Conservation (phyloP, 2,888 invertebrate genomes). For the Ormyrus thymus region DNA sequence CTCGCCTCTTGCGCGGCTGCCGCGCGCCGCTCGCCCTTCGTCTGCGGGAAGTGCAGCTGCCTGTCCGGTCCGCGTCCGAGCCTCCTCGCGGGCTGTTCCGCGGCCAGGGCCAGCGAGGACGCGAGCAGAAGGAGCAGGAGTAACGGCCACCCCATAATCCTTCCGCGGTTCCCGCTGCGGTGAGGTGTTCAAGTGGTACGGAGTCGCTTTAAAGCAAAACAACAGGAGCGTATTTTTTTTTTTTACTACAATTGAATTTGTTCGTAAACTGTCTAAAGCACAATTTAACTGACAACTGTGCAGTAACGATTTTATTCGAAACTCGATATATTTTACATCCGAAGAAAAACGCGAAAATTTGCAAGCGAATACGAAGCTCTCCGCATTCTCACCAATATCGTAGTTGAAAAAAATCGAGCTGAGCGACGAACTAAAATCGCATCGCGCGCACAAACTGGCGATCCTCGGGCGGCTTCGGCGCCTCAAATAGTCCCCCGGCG, state of each 20-base stretch:
- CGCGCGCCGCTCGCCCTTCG: background rate
- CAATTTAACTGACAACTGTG: no score
- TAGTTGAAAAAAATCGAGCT: background rate
- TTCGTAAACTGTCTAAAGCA: no score
- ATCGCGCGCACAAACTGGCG: background rate
- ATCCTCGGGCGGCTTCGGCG: background rate
- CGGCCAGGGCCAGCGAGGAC: background rate
- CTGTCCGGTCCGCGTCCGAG: background rate
- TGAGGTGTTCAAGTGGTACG: background rate
- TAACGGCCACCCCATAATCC: background rate
- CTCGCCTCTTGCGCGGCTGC: background rate
- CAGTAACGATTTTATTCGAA: no score
- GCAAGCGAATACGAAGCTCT: background rate
- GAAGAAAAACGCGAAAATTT: background rate
- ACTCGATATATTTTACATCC: no score
- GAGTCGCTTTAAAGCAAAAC: background rate
- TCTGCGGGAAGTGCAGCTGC: slow-evolving; percentile 2
- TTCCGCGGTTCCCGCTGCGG: no score
- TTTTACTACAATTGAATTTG: no score
- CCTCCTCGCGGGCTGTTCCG: background rate
- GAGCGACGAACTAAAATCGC: background rate
- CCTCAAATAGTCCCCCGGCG: slow-evolving; percentile 8
- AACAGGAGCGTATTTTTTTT: background rate
- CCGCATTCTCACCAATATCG: background rate
- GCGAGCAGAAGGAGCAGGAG: background rate